Evolutionary conservation across 30 jellyfish, hydroid and myxozoan genomes (phyloP), one percentile per base, ranked within the genome.

Genomic region (Cassiopea andromeda): DNA sequence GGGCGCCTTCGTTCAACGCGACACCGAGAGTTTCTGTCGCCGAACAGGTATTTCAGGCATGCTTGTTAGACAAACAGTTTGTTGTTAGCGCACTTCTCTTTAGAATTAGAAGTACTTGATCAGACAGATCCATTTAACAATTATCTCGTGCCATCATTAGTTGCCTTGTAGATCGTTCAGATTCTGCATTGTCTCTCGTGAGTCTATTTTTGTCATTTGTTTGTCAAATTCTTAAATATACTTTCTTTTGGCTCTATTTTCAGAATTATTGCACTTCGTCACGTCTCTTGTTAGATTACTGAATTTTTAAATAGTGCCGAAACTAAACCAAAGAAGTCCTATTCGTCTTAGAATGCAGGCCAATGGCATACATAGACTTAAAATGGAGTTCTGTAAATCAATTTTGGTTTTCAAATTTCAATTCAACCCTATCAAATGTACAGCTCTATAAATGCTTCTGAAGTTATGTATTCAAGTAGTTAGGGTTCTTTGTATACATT

Each of bases 181-280:
- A 14, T 12, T 48, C n/a, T 38, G 17, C 86, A 58, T 77, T 49
- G 86, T 47, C 71, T 77, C 73, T 48, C 54, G 2, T 3, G 86
- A 6, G 17, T 2, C 73, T 77, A 77, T 77, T 46, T 77, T 15
- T 7, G 50, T 77, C 48, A 8, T 54, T 27, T 77, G 71, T 77
- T 77, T 77, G 86, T 49, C 74, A 2, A 49, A 1, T 18, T 18
- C 74, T 77, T 77, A 54, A 49, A 19, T 77, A 77, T 48, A 15
- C 50, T 48, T 17, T 6, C 48, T 7, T 7, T 49, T 43, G 73
- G 73, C 74, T n/a, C 86, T 77, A 77, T 77, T 77, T 77, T 77
- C 86, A 49, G 86, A 48, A 19, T 58, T 60, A 49, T 77, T 47
- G 50, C 86, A 46, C 73, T 58, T 77, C 86, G 86, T 77, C 86